These are phyloP conservation scores for Scrobipalpa costella DNA, from an alignment of 2,888 invertebrate genomes.

Conservation along the genomic window DNA sequence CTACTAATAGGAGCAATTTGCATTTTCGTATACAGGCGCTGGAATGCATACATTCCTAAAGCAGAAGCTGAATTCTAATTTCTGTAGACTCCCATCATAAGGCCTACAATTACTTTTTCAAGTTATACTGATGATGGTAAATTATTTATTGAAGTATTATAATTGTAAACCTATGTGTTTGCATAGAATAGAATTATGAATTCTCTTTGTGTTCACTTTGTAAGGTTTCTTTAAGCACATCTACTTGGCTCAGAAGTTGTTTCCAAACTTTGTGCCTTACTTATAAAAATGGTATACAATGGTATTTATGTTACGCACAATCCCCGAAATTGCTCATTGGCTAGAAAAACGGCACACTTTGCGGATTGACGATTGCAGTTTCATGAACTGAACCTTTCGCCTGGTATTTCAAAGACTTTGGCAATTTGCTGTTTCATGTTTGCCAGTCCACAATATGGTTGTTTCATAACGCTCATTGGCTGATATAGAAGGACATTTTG, in stretches of 20 bases:
- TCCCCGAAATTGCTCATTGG: too few species aligned
- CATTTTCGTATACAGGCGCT: conserved; percentile 72
- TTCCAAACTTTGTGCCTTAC: conserved; percentile 40
- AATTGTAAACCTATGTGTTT: not conserved
- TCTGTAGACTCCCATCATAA: not conserved
- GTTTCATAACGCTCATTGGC: too few species aligned
- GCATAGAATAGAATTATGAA: conserved; percentile 14
- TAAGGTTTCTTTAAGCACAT: conserved; percentile 20
- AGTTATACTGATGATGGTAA: not conserved
- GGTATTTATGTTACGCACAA: too few species aligned
- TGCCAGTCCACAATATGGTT: too few species aligned
- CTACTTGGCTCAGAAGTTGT: not conserved
- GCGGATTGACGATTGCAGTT: too few species aligned
- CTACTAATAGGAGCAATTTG: conserved; percentile 69
- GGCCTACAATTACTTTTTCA: not conserved
- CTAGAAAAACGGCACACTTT: too few species aligned
- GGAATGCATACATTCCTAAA: conserved; percentile 55
- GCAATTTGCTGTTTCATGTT: too few species aligned
- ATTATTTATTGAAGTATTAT: not conserved
- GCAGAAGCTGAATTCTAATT: conserved; percentile 61
- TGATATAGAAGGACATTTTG: too few species aligned
- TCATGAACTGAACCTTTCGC: too few species aligned
- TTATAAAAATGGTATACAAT: conserved; percentile 34
- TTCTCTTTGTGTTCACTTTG: conserved; percentile 25
- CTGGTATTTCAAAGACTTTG: too few species aligned